A percentile compares a stretch with the other conserved stretches of the same genome.
Evolutionary conservation across 2,888 invertebrate genomes (phyloP).

Genomic region (Eupelmus urozonus): DNA sequence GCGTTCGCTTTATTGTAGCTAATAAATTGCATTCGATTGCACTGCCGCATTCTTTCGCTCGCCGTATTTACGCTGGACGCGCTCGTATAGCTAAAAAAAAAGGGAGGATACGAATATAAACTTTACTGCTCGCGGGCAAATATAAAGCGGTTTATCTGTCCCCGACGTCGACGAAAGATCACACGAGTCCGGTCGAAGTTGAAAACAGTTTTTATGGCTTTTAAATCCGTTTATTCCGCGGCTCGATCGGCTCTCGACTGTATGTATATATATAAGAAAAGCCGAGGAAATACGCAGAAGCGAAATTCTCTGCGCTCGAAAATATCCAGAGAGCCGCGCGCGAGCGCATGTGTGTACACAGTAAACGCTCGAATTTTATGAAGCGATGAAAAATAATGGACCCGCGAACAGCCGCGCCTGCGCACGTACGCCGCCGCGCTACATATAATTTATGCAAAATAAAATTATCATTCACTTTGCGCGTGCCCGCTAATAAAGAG

Average conservation of each 20-base stretch:
- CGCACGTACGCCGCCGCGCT: neutral
- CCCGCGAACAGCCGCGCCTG: neutral
- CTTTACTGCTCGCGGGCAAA: slow-evolving; percentile 16
- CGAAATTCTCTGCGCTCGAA: slow-evolving; percentile 7
- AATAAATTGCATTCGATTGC: no score
- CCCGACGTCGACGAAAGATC: neutral
- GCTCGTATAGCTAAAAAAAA: neutral
- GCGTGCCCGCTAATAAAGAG: neutral
- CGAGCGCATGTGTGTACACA: neutral
- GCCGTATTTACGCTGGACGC: no score
- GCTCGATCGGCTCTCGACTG: neutral
- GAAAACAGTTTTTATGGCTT: slow-evolving; percentile 19
- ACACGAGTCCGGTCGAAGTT: neutral
- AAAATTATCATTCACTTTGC: slow-evolving; percentile 12
- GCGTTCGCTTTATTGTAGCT: neutral
- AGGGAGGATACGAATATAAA: neutral
- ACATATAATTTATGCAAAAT: slow-evolving; percentile 10
- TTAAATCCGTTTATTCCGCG: slow-evolving; percentile 23
- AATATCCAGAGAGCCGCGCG: neutral
- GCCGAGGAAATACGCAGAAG: neutral
- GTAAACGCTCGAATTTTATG: slow-evolving; percentile 22
- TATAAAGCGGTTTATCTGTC: slow-evolving; percentile 1
- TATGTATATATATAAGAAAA: neutral
- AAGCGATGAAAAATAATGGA: slow-evolving; percentile 23
- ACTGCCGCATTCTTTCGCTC: no score